A percentile compares a stretch with the other conserved stretches of the same genome.
Conservation (phyloP, 2,888 invertebrate genomes). For the Lepidocyrtinus sp. region DNA sequence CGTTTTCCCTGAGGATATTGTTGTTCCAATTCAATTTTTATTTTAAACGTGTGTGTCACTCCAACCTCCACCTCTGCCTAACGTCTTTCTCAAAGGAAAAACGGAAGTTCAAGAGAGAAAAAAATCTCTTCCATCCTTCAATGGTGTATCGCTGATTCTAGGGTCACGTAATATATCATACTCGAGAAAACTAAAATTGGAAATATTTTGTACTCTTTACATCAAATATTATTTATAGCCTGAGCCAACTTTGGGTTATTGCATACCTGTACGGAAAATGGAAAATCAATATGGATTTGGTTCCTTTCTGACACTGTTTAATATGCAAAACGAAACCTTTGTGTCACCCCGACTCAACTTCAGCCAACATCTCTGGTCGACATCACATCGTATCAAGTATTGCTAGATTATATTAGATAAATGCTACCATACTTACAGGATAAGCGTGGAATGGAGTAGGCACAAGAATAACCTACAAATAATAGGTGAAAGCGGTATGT, state of each 20-base stretch:
- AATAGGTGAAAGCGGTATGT: too few species aligned
- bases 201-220: neutral
- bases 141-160: neutral
- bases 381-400: neutral
- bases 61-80: neutral
- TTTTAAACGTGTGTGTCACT: neutral
- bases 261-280: neutral
- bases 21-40: neutral
- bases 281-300: neutral
- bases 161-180: neutral
- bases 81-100: too few species aligned
- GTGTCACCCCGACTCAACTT: neutral
- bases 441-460: neutral
- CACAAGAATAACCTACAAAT: neutral
- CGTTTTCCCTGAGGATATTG: neutral
- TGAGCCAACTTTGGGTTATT: neutral
- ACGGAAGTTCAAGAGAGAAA: neutral
- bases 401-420: neutral
- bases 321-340: neutral
- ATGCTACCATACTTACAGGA: neutral
- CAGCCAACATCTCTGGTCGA: neutral
- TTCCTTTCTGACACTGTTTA: neutral
- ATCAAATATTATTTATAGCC: neutral
- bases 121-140: neutral
- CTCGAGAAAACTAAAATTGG: neutral